phyloP scores from a whole-genome alignment of 2,888 invertebrate species.

The Melinaea menophilus region DNA sequence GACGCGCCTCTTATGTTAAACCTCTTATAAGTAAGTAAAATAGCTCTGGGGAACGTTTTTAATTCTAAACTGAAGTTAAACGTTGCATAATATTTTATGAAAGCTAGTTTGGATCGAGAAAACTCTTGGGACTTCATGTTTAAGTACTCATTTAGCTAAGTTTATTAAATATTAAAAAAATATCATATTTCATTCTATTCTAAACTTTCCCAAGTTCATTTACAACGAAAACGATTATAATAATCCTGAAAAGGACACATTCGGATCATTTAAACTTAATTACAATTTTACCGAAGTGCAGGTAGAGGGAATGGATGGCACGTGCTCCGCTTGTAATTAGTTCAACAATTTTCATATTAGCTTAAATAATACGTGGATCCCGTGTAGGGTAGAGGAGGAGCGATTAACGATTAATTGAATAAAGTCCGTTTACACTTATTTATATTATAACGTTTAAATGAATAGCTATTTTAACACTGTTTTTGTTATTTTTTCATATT shows the following conservation, averaged over 20 bases:
- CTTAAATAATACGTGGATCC: slow-evolving; percentile 66
- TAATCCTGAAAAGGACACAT: slow-evolving; percentile 22
- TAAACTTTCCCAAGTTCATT: not conserved
- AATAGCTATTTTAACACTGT: too few relatives aligned
- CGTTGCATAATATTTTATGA: slow-evolving; percentile 6
- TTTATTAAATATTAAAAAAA: too few relatives aligned
- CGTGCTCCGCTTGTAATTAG: slow-evolving; percentile 69
- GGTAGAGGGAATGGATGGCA: slow-evolving; percentile 42
- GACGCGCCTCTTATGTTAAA: slow-evolving; percentile 14
- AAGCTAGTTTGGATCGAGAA: slow-evolving; percentile 3
- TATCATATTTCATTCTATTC: not conserved
- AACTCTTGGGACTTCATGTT: too few relatives aligned
- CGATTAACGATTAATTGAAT: not conserved
- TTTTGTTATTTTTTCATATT: too few relatives aligned
- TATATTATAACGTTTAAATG: too few relatives aligned
- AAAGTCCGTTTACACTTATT: too few relatives aligned
- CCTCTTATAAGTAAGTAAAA: slow-evolving; percentile 21
- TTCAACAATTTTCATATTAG: slow-evolving; percentile 74
- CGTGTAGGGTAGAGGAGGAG: slow-evolving; percentile 9
- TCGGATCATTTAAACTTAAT: slow-evolving; percentile 29
- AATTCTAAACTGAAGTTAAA: slow-evolving; percentile 16
- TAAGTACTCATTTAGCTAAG: too few relatives aligned
- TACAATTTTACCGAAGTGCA: slow-evolving; percentile 31
- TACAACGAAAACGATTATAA: not conserved
- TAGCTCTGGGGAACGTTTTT: slow-evolving; percentile 19